phyloP scores from a whole-genome alignment of 64 coral and sea anemone genomes.

The Platygyra sinensis region DNA sequence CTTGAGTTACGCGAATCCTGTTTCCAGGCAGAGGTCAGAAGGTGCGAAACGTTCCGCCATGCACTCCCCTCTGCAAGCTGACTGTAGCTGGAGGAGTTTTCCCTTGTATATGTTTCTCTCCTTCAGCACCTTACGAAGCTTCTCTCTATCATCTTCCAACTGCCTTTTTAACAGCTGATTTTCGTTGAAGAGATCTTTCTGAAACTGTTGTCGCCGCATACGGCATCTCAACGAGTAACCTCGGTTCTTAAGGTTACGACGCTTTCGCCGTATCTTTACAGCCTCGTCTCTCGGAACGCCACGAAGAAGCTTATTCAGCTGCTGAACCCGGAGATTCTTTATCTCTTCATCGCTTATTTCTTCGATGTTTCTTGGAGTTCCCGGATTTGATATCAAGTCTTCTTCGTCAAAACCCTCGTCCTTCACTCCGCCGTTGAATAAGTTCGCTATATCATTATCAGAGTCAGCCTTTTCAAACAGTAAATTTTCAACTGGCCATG shows the following conservation, averaged over 20 bases:
- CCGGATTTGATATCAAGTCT: background rate
- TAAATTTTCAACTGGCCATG: slow-evolving; percentile 16
- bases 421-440: background rate
- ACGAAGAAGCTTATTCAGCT: slow-evolving; percentile 52
- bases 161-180: slow-evolving; percentile 38
- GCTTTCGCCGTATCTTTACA: slow-evolving; percentile 52
- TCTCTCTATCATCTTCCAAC: slow-evolving; percentile 4
- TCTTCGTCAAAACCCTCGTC: slow-evolving; percentile 3
- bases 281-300: slow-evolving; percentile 49
- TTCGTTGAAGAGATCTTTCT: slow-evolving; percentile 25
- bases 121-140: slow-evolving; percentile 9
- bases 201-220: slow-evolving; percentile 3
- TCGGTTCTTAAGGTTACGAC: slow-evolving; percentile 68
- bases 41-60: background rate
- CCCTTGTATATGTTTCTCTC: slow-evolving; percentile 61
- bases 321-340: slow-evolving; percentile 48
- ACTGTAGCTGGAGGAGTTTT: slow-evolving; percentile 5
- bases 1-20: background rate
- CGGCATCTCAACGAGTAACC: slow-evolving; percentile 58
- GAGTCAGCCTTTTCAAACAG: slow-evolving; percentile 18
- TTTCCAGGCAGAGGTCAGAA: background rate
- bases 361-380: background rate
- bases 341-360: slow-evolving; percentile 53
- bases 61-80: background rate
- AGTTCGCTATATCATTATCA: background rate